Conservation (phyloP, 2,797 vertebrate genomes). For the Cuculus canorus region DNA sequence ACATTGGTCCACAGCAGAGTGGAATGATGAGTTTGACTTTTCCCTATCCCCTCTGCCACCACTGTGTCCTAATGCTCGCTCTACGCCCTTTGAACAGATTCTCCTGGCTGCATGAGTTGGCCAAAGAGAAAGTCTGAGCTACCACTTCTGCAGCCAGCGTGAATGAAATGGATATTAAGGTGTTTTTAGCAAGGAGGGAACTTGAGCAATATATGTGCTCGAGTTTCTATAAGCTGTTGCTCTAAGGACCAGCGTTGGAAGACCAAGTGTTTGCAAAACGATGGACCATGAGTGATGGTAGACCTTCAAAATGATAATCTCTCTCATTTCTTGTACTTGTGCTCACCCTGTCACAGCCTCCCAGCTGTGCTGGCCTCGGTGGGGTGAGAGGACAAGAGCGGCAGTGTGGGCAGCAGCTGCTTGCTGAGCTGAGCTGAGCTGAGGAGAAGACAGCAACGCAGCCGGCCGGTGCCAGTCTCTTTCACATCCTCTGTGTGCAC, state of each 20-base stretch:
- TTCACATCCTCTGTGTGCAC: not conserved
- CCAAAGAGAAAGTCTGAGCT: not conserved
- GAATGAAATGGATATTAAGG: not conserved
- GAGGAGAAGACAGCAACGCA: not conserved
- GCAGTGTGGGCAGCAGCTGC: not conserved
- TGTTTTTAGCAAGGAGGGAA: not conserved
- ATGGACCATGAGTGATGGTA: fast-evolving
- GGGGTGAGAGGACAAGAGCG: not conserved
- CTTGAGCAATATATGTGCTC: fast-evolving
- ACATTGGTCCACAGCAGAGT: not conserved
- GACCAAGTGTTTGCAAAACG: not conserved
- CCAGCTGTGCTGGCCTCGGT: not conserved
- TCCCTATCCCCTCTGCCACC: not conserved
- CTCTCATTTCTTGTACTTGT: fast-evolving
- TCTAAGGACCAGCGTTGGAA: not conserved
- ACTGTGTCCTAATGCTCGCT: not conserved
- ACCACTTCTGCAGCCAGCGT: not conserved
- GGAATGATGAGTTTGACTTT: not conserved
- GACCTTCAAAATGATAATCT: not conserved
- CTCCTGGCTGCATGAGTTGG: not conserved
- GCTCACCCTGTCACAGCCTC: not conserved
- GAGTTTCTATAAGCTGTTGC: not conserved
- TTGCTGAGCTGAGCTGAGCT: fast-evolving
- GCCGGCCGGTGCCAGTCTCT: not conserved
- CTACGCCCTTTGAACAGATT: not conserved